Conservation (phyloP, 2,113 vertebrate species). For the Mormyrus lacerda region DNA sequence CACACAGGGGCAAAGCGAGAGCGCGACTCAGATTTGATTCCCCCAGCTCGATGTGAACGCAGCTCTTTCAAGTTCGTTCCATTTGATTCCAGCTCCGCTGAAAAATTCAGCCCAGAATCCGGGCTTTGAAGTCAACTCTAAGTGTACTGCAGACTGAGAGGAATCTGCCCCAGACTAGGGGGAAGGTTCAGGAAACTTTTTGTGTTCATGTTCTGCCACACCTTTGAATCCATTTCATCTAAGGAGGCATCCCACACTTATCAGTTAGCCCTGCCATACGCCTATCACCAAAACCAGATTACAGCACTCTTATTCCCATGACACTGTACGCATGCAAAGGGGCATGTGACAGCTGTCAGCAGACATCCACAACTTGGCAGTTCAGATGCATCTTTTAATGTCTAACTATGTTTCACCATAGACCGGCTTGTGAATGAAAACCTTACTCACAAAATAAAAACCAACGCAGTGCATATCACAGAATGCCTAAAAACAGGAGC, state of each 20-base stretch:
- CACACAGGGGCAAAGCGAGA: background rate
- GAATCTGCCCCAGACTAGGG: constrained; percentile 14
- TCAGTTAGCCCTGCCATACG: background rate
- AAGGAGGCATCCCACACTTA: background rate
- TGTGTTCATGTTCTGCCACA: background rate
- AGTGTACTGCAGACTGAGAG: constrained; percentile 28
- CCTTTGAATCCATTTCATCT: background rate
- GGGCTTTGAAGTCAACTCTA: background rate
- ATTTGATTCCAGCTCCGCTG: background rate
- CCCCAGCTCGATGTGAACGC: background rate
- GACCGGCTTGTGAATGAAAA: constrained; percentile 5
- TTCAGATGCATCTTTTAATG: background rate
- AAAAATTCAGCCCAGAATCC: background rate
- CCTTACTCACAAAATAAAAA: background rate
- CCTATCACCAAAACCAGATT: too few relatives aligned
- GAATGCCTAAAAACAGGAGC: background rate
- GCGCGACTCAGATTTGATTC: background rate
- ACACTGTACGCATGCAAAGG: background rate
- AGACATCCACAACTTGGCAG: background rate
- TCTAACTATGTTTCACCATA: constrained; percentile 5
- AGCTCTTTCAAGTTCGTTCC: background rate
- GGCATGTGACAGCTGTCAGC: background rate
- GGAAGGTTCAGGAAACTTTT: background rate
- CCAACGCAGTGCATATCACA: background rate
- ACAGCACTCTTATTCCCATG: background rate